Conservation (phyloP, 1,140 invertebrate species). For the Platorchestia sp. region DNA sequence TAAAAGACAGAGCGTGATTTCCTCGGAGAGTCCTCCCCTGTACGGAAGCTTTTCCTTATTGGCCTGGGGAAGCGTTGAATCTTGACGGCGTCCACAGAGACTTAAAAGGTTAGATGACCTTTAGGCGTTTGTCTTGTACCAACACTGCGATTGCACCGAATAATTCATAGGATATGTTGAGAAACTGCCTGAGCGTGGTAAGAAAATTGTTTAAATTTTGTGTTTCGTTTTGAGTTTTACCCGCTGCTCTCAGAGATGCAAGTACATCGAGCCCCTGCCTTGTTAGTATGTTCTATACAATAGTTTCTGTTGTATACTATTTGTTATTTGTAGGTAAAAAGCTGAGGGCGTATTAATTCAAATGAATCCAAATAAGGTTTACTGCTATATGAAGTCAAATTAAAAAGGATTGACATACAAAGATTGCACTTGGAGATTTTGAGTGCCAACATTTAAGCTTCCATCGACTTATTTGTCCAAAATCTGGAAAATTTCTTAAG, state of each 20-base stretch:
- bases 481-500: too few species aligned
- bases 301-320: too few species aligned
- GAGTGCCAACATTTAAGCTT: too few species aligned
- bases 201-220: not conserved
- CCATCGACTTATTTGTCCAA: too few species aligned
- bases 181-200: not conserved
- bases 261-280: not conserved
- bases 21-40: constrained; percentile 16
- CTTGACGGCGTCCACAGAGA: not conserved
- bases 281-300: not conserved
- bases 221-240: not conserved
- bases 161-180: not conserved
- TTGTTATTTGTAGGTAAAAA: too few species aligned
- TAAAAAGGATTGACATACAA: too few species aligned
- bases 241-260: not conserved
- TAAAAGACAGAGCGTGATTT: constrained; percentile 13
- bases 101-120: not conserved
- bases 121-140: not conserved
- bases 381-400: too few species aligned
- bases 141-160: not conserved
- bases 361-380: too few species aligned
- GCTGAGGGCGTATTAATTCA: too few species aligned
- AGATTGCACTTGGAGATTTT: too few species aligned
- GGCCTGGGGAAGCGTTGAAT: constrained; percentile 4
- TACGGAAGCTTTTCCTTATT: constrained; percentile 28